Conservation (phyloP, 2,113 vertebrate species). For the Sisor rabdophorus region DNA sequence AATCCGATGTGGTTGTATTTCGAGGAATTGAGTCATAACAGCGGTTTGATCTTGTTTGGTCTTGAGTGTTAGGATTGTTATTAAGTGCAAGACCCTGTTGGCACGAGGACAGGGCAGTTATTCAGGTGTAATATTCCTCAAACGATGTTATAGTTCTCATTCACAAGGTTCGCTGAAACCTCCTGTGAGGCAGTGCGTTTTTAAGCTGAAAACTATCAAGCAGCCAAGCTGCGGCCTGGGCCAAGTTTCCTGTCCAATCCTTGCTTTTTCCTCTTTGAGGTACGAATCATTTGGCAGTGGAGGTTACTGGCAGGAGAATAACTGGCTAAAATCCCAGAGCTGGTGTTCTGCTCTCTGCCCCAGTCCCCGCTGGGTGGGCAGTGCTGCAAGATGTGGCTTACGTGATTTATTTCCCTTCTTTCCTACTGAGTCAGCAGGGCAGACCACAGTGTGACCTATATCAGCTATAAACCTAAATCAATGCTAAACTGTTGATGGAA, state of each 20-base stretch:
- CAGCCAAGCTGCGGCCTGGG: constrained; percentile 11
- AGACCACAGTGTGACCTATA: constrained; percentile 45
- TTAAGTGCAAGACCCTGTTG: constrained; percentile 2
- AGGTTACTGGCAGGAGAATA: constrained; percentile 12
- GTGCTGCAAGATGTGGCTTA: constrained; percentile 39
- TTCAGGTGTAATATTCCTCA: constrained; percentile 9
- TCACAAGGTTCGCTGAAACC: constrained; percentile 24
- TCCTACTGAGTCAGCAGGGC: constrained; percentile 50
- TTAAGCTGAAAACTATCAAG: constrained; percentile 23
- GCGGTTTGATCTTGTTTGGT: not conserved
- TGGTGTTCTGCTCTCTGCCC: constrained; percentile 20
- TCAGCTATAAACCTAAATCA: constrained; percentile 33
- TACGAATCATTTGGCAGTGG: constrained; percentile 21
- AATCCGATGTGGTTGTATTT: not conserved
- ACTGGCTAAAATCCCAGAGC: constrained; percentile 22
- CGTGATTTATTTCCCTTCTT: constrained; percentile 43
- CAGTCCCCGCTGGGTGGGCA: constrained; percentile 40
- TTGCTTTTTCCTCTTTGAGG: constrained; percentile 25
- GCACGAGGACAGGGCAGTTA: constrained; percentile 7
- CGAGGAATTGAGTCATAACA: not conserved
- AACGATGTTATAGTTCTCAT: not conserved
- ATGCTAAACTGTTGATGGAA: constrained; percentile 34
- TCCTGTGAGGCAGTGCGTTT: constrained; percentile 18
- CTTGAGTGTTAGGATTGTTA: not conserved
- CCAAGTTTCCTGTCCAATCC: constrained; percentile 32